These are phyloP conservation scores for Thrips palmi DNA, from an alignment of 1,140 invertebrate genomes.

Conservation along the genomic window DNA sequence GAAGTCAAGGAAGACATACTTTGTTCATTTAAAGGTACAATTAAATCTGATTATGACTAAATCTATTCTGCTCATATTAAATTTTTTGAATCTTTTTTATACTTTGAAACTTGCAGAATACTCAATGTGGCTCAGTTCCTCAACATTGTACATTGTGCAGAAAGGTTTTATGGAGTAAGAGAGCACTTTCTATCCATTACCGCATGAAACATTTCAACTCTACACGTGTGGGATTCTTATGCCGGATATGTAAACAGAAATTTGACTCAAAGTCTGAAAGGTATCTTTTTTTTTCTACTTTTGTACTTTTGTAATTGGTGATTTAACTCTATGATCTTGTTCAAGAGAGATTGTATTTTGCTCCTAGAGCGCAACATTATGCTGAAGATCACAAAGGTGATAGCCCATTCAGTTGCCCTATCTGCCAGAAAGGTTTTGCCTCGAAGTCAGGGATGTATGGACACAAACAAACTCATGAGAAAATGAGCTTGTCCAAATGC, in stretches of 20 bases:
- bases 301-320: constrained; percentile 10
- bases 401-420: constrained; percentile 15
- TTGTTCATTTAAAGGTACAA: constrained; percentile 15
- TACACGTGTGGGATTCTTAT: constrained; percentile 16
- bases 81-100: constrained; percentile 6
- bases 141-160: constrained; percentile 15
- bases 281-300: constrained; percentile 8
- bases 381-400: constrained; percentile 14
- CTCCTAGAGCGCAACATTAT: constrained; percentile 16
- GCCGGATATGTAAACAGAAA: constrained; percentile 15
- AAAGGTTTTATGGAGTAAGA: constrained; percentile 14
- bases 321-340: too few relatives aligned
- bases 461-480: constrained; percentile 17
- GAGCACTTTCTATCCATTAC: constrained; percentile 14
- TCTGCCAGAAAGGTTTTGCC: constrained; percentile 18
- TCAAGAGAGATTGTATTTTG: too few relatives aligned
- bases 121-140: constrained; percentile 7
- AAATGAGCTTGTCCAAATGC: constrained; percentile 14
- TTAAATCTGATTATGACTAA: not conserved
- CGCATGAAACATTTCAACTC: constrained; percentile 15
- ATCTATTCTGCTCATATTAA: not conserved
- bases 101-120: constrained; percentile 12
- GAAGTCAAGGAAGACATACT: constrained; percentile 16
- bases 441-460: constrained; percentile 19
- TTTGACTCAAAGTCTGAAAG: constrained; percentile 17